A percentile compares a stretch with the other conserved stretches of the same genome.
Conservation (phyloP, 1,140 invertebrate genomes). For the Macrobrachium rosenbergii region DNA sequence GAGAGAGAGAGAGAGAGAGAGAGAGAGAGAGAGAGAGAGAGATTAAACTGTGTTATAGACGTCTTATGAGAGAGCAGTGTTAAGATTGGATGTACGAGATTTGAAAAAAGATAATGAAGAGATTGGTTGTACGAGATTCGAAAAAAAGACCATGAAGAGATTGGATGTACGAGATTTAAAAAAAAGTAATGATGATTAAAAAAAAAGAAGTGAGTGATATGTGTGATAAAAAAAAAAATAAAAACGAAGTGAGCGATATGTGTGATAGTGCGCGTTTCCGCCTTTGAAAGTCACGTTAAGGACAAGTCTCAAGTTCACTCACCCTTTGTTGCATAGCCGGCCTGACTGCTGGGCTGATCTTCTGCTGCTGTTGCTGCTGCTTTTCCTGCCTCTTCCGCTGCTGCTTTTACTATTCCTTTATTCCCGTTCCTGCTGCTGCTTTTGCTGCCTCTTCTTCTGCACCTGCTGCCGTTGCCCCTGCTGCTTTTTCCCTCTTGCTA, state of each 20-base stretch:
- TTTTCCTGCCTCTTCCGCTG: neutral
- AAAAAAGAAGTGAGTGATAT: neutral
- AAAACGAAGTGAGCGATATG: neutral
- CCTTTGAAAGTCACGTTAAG: slow-evolving; percentile 38
- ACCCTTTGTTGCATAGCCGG: slow-evolving; percentile 26
- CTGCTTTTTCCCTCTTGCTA: neutral
- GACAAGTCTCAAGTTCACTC: slow-evolving; percentile 34
- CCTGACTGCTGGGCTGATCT: slow-evolving; percentile 1
- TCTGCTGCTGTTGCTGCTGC: neutral
- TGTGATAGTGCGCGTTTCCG: slow-evolving; percentile 38
- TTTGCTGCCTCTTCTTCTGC: neutral
- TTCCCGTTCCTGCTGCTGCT: neutral
- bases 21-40: no score
- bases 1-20: no score
- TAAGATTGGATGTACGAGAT: no score
- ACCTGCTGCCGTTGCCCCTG: neutral
- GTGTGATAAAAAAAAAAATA: neutral
- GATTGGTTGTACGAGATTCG: no score
- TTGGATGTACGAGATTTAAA: no score
- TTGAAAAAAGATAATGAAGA: neutral
- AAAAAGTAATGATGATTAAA: neutral
- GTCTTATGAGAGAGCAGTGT: no score
- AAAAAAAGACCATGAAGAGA: no score
- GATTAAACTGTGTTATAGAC: no score
- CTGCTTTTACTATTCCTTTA: neutral